Evolutionary conservation across 2,797 vertebrate species (phyloP), one percentile per base, ranked within the genome.

Genomic region (Phalloptychus januarius): DNA sequence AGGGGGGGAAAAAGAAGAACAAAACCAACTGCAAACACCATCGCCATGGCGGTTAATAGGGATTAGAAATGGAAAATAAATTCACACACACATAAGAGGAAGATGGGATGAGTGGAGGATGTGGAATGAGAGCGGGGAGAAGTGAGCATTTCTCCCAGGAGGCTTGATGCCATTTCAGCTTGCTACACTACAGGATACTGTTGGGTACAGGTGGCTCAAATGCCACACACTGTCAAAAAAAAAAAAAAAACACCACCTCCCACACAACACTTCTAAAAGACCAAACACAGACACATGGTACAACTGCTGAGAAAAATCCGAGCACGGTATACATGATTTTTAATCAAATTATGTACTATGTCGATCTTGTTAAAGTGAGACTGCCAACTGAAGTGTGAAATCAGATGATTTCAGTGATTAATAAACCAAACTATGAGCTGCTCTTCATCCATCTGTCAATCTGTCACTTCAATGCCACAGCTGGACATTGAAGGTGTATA

Each of bases 161-260:
- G 75, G 75, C 71, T 81, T 54, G 77, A 82, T 79, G 84, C 4
- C 36, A 67, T 67, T 67, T 67, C 38, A 40, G 63, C 10, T 65
- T 40, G 63, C 46, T 25, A 81, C 81, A 31, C 81, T 1, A 42
- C 79, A 75, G 83, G 84, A 83, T 75, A 50, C 86, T 40, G 74
- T 40, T 13, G 75, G 63, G 85, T 79, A 85, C 77, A 85, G 74
- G 79, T 86, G 81, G 73, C 75, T 85, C 50, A 89, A 82, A 87
- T 80, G 75, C 73, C 85, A 87, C 75, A 54, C 42, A 72, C 46
- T 52, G 48, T 52, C 25, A n/a, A 54, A 46, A 28, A 28, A 18
- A 36, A 58, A 18, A 28, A 0, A 15, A 58, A 46, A 28, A 33
- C 46, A 28, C 33, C 76, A 25, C 40, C 42, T 74, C 48, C 33